Evolutionary conservation across 1,140 invertebrate species (phyloP).

Genomic region (Meloidogyne hapla): DNA sequence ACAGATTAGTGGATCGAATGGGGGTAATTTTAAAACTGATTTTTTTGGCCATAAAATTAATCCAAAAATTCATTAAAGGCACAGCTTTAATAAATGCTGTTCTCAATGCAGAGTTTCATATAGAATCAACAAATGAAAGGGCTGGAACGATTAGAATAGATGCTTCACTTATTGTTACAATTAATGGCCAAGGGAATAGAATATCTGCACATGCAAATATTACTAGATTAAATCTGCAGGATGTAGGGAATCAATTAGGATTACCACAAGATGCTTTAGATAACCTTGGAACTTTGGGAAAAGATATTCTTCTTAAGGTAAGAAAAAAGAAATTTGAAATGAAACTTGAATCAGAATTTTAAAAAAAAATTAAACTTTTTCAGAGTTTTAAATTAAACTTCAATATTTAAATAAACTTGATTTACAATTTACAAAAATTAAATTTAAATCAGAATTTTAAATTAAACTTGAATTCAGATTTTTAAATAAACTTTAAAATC

Average conservation of each 20-base stretch:
- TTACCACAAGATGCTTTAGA: slow-evolving; percentile 63
- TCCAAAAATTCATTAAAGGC: slow-evolving; percentile 22
- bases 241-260: slow-evolving; percentile 51
- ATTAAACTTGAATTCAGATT: neutral
- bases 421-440: neutral
- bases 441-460: neutral
- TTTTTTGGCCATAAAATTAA: neutral
- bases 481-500: neutral
- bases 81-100: slow-evolving; percentile 50
- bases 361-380: slow-evolving; percentile 10
- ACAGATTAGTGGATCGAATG: slow-evolving; percentile 48
- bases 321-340: slow-evolving; percentile 6
- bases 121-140: slow-evolving; percentile 57
- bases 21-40: slow-evolving; percentile 31
- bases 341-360: neutral
- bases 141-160: slow-evolving; percentile 48
- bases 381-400: too few relatives aligned
- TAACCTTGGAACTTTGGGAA: slow-evolving; percentile 62
- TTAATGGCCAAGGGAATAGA: slow-evolving; percentile 43
- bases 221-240: slow-evolving; percentile 51
- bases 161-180: slow-evolving; percentile 47
- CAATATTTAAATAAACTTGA: too few relatives aligned
- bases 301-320: slow-evolving; percentile 61
- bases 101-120: slow-evolving; percentile 62
- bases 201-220: slow-evolving; percentile 50